Conservation (phyloP, 2,888 invertebrate species). For the Trichogramma evanescens region DNA sequence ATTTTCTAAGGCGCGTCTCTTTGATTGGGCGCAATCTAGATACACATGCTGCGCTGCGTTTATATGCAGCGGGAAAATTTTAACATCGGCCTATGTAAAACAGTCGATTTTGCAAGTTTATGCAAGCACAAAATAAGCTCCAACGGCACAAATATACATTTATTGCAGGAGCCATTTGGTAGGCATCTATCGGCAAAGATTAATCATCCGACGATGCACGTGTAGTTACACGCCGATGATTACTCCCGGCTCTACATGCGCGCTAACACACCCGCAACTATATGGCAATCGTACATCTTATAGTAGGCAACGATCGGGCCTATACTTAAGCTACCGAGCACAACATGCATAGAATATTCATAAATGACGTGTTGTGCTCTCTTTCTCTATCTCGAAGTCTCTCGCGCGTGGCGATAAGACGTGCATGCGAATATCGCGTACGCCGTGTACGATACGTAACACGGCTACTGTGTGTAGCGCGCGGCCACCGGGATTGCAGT, state of each 20-base stretch:
- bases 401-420: no score
- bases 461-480: no score
- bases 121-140: not conserved
- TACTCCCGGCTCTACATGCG: no score
- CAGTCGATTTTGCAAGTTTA: not conserved
- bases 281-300: not conserved
- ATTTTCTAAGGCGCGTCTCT: not conserved
- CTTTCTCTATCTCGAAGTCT: no score
- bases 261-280: constrained; percentile 20
- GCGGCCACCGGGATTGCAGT: no score
- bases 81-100: not conserved
- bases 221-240: constrained; percentile 21
- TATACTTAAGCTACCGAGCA: constrained; percentile 15
- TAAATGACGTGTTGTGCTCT: not conserved
- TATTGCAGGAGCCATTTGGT: constrained; percentile 6
- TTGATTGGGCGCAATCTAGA: not conserved
- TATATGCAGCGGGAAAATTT: no score
- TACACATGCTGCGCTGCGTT: no score
- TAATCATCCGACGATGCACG: constrained; percentile 38
- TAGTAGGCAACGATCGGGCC: constrained; percentile 7
- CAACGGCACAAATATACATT: not conserved
- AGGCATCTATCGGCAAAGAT: constrained; percentile 33
- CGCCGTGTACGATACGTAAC: no score
- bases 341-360: constrained; percentile 21
- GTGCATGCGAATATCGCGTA: no score